These are phyloP conservation scores for Setophaga petechia DNA, from an alignment of 2,113 vertebrate genomes.

Conservation along the genomic window DNA sequence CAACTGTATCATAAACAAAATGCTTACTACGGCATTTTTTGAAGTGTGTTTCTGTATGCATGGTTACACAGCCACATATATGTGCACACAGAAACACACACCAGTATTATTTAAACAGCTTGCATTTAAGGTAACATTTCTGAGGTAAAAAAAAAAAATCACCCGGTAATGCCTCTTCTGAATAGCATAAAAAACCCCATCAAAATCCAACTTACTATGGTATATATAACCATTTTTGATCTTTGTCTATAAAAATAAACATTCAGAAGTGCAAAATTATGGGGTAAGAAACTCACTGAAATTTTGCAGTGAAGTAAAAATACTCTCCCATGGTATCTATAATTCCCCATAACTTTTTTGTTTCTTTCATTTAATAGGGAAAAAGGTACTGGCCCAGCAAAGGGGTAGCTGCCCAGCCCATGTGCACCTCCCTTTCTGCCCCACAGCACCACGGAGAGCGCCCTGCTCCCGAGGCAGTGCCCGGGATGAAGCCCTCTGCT, in stretches of 20 bases:
- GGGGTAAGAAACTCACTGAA: background rate
- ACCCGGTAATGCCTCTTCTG: background rate
- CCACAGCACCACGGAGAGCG: constrained; percentile 22
- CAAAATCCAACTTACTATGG: background rate
- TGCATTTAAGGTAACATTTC: background rate
- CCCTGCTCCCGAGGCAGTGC: accelerated
- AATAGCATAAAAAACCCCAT: background rate
- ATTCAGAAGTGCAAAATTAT: background rate
- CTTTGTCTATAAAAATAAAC: background rate
- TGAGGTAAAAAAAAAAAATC: background rate
- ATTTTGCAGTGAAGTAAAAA: background rate
- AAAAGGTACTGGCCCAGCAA: background rate
- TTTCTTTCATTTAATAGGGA: background rate
- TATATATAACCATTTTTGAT: background rate
- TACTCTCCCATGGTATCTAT: background rate
- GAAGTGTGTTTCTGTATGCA: background rate
- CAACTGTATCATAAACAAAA: background rate
- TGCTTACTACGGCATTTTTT: background rate
- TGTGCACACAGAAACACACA: background rate
- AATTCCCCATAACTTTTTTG: background rate
- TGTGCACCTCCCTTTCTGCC: accelerated
- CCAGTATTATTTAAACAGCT: background rate
- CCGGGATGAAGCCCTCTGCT: accelerated
- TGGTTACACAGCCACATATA: background rate
- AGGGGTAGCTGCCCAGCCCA: background rate